Evolutionary conservation across 2,113 vertebrate species (phyloP).

Genomic region (Puntigrus tetrazona): DNA sequence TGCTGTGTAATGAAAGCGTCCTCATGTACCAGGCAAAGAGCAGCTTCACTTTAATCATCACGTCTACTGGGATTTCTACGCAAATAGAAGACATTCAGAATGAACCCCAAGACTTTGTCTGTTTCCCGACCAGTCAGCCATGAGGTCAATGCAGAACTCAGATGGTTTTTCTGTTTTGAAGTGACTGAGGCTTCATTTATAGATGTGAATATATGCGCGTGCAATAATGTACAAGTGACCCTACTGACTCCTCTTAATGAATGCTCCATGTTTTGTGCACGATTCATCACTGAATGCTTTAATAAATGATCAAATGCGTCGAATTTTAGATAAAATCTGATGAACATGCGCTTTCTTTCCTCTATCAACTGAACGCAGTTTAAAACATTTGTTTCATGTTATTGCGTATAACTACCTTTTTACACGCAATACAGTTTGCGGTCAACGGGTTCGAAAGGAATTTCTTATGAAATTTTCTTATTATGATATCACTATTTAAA

Average conservation of each 20-base stretch:
- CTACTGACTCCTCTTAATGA: neutral
- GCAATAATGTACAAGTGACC: neutral
- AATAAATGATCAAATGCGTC: neutral
- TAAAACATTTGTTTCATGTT: neutral
- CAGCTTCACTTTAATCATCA: constrained; percentile 19
- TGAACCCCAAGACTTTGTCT: neutral
- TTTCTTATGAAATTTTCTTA: neutral
- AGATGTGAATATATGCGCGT: neutral
- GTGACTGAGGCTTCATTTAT: neutral
- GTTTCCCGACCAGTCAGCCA: neutral
- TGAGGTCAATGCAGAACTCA: neutral
- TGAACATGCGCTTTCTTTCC: neutral
- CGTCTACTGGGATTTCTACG: neutral
- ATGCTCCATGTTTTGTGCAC: neutral
- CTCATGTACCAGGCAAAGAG: neutral
- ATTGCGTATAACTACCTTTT: neutral
- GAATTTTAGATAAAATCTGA: neutral
- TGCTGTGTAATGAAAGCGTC: constrained; percentile 25
- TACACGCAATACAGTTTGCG: neutral
- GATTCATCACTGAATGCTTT: neutral
- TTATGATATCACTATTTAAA: neutral
- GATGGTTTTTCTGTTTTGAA: neutral
- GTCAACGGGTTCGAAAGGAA: neutral
- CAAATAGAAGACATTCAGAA: constrained; percentile 13
- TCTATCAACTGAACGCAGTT: neutral